Base-by-base conservation (phyloP, 1,140 invertebrate genomes). In the Sarcophaga peregrina region DNA sequence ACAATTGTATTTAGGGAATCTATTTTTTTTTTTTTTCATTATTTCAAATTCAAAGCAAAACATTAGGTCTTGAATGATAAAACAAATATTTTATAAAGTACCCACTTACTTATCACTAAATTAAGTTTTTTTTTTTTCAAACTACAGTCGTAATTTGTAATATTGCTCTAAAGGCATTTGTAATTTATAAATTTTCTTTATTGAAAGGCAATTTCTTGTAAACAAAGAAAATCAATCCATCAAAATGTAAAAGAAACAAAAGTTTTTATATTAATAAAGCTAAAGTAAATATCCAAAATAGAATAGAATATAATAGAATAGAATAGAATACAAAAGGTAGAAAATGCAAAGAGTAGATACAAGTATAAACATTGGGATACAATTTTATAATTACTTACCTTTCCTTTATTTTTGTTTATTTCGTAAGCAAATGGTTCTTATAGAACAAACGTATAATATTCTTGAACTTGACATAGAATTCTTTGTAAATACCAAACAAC, bases 191-290 rank as follows among this genome's bases (percentile, higher is more conserved):
- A 13, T n/a, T 58, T 58, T 3, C 15, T 13, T 58, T 37, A 37
- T 37, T 73, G 20, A 11, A 25, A n/a, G 47, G 17, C 46, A 76
- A 1, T 15, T n/a, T n/a, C n/a, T 47, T 48, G 13, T 8, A 47
- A 76, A 76, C 46, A 76, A 76, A 47, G n/a, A 47, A 47, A 76
- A 76, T n/a, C 74, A 76, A 76, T 76, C 47, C 47, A 47, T 76
- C 74, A 76, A 48, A 76, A 17, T n/a, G 25, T 37, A 37, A 7
- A 76, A 76, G n/a, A n/a, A 76, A 76, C 47, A 76, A 15, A 76
- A 75, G 73, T 75, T 37, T 47, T 45, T 47, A 75, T 75, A 58
- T 58, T 58, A 75, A 75, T 75, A 47, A 47, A 75, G 10, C 4
- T 5, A 62, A 25, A 72, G 20, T 25, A 72, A 25, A 72, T 25